These are phyloP conservation scores for Condylostylus longicornis DNA, from an alignment of 1,140 invertebrate genomes.

Conservation along the genomic window DNA sequence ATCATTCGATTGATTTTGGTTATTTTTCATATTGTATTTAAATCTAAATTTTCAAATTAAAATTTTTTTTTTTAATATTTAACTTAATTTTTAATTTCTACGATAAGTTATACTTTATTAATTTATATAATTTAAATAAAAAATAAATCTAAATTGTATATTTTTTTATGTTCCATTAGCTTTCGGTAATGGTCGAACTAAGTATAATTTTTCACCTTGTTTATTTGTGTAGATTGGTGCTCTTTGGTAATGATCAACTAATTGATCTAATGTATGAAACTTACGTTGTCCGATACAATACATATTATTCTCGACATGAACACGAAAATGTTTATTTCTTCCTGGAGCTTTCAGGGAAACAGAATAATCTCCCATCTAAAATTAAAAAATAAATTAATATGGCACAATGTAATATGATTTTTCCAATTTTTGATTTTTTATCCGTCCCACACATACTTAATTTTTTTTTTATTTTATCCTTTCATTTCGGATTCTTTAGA, in stretches of 20 bases:
- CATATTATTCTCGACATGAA: slow-evolving; percentile 84
- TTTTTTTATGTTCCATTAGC: slow-evolving; percentile 37
- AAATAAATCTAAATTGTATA: no score
- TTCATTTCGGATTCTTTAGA: no score
- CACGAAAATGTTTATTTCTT: slow-evolving; percentile 97
- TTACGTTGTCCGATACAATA: slow-evolving; percentile 97
- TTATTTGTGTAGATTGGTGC: slow-evolving; percentile 97
- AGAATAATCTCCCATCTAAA: slow-evolving; percentile 92
- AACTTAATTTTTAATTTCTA: no score
- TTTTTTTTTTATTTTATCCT: no score
- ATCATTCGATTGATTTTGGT: no score
- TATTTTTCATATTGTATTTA: no score
- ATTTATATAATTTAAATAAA: no score
- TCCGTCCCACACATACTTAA: no score
- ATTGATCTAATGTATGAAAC: slow-evolving; percentile 87
- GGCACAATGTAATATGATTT: neutral
- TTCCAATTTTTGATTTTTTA: no score
- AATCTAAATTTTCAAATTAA: no score
- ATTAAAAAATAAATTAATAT: slow-evolving; percentile 14
- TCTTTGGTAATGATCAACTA: slow-evolving; percentile 96
- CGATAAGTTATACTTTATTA: no score
- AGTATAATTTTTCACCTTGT: slow-evolving; percentile 82
- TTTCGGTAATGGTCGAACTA: slow-evolving; percentile 72
- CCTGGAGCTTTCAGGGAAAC: slow-evolving; percentile 95
- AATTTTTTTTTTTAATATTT: no score